Evolutionary conservation across 1,140 invertebrate species (phyloP).

Genomic region (Galleria mellonella): DNA sequence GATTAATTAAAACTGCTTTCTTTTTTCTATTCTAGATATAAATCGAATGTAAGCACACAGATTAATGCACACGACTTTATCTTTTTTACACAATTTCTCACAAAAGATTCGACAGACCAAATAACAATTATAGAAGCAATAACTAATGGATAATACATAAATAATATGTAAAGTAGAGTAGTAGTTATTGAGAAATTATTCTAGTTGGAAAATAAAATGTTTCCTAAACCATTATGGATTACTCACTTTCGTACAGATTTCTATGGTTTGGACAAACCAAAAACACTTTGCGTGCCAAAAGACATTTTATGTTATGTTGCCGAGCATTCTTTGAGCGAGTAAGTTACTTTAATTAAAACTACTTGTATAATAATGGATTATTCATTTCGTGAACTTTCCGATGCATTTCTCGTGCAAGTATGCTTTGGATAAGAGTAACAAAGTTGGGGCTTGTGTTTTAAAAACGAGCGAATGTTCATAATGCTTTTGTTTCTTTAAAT

Average conservation of each 20-base stretch:
- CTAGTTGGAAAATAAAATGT: slow-evolving; percentile 10
- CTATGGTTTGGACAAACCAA: too few species aligned
- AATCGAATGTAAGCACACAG: slow-evolving; percentile 53
- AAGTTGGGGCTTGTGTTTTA: too few species aligned
- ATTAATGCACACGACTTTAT: slow-evolving; percentile 53
- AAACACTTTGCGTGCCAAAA: slow-evolving; percentile 52
- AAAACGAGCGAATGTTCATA: too few species aligned
- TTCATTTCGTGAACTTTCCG: too few species aligned
- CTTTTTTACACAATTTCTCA: slow-evolving; percentile 57
- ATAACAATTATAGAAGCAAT: slow-evolving; percentile 42
- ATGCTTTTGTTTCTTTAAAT: too few species aligned
- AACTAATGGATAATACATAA: slow-evolving; percentile 50
- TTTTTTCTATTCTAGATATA: slow-evolving; percentile 58
- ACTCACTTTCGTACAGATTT: too few species aligned
- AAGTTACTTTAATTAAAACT: too few species aligned
- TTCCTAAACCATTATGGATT: neutral
- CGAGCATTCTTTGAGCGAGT: neutral
- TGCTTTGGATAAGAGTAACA: too few species aligned
- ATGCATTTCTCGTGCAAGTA: too few species aligned
- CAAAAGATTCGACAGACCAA: slow-evolving; percentile 65
- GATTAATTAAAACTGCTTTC: slow-evolving; percentile 50
- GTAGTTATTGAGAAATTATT: slow-evolving; percentile 16
- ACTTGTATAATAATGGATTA: too few species aligned
- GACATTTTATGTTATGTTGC: slow-evolving; percentile 33
- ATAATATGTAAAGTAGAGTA: slow-evolving; percentile 41